Base-by-base conservation (phyloP, 1,140 invertebrate species). In the Scaptodrosophila lebanonensis region DNA sequence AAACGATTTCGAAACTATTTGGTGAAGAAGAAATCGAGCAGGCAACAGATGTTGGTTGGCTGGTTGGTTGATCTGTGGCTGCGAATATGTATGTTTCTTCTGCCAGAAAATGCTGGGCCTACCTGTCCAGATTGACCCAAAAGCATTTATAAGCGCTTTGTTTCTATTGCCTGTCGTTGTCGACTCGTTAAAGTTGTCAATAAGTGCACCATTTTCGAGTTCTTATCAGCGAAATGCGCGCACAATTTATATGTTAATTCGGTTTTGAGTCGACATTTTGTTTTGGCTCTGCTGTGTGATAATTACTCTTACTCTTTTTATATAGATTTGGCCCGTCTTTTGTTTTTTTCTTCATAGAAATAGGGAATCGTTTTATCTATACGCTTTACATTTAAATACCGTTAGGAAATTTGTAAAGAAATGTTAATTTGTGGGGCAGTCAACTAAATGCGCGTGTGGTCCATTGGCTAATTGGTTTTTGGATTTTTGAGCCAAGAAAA, bases 181-280 rank as follows among this genome's bases (percentile, higher is more conserved):
- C 44, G 60, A 71, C 72, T 77, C 75, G 75, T 79, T 79, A 79
- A 79, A 79, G 75, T 79, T 79, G 75, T 79, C 75, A 79, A 79
- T 79, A 79, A 79, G 75, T 79, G 75, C 75, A 82, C 69, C 75
- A 82, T 79, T 79, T 79, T 82, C 73, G 53, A 66, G 60, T 82
- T 60, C 69, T 79, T 83, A 79, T 79, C 75, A 57, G 47, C 0
- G 43, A 45, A 38, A 18, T 52, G 20, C 43, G 5, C 17, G 47
- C 56, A 60, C 75, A 69, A 79, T 79, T 82, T 79, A 79, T 69
- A 79, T 79, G 75, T 39, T 79, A 79, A 79, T 79, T 36, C 2
- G 3, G 9, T 32, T 44, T 33, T 20, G 29, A 2, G 4, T 20
- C 47, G 52, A 29, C 67, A 73, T 79, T 77, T 77, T 77, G 73